phyloP scores from a whole-genome alignment of 2,797 vertebrate species.

The Erithacus rubecula region DNA sequence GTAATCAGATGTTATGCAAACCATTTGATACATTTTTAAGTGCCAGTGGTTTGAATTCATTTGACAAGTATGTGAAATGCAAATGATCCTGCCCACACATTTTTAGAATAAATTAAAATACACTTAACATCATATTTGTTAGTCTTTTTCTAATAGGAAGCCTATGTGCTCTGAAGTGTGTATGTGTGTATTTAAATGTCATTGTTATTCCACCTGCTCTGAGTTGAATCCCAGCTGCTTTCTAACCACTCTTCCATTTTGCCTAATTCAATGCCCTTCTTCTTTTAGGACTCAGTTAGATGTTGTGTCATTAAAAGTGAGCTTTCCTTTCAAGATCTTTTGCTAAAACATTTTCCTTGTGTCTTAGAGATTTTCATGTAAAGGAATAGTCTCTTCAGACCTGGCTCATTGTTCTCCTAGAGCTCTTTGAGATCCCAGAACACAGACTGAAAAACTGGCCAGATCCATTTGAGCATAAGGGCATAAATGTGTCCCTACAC shows the following conservation, averaged over 20 bases:
- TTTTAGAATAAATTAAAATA: constrained; percentile 67
- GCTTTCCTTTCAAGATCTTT: not conserved
- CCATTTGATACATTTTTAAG: constrained; percentile 57
- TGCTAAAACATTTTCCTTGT: not conserved
- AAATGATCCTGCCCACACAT: constrained; percentile 57
- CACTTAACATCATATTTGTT: constrained; percentile 55
- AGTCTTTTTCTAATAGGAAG: constrained; percentile 52
- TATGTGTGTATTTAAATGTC: not conserved
- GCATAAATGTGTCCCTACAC: not conserved
- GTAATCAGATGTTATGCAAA: constrained; percentile 66
- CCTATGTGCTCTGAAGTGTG: not conserved
- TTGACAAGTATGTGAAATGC: constrained; percentile 66
- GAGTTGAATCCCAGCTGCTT: not conserved
- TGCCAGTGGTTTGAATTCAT: constrained; percentile 50
- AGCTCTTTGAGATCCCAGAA: not conserved
- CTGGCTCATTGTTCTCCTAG: not conserved
- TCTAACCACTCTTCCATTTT: not conserved
- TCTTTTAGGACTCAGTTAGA: not conserved
- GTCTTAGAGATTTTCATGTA: not conserved
- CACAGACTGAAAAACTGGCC: not conserved
- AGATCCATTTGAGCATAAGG: not conserved
- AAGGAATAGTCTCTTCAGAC: not conserved
- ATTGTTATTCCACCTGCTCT: constrained; percentile 37
- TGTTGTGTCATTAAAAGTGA: not conserved
- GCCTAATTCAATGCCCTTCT: not conserved